phyloP scores from a whole-genome alignment of 37 sponge, comb jelly and placozoan genomes.

The Eunapius fragilis region DNA sequence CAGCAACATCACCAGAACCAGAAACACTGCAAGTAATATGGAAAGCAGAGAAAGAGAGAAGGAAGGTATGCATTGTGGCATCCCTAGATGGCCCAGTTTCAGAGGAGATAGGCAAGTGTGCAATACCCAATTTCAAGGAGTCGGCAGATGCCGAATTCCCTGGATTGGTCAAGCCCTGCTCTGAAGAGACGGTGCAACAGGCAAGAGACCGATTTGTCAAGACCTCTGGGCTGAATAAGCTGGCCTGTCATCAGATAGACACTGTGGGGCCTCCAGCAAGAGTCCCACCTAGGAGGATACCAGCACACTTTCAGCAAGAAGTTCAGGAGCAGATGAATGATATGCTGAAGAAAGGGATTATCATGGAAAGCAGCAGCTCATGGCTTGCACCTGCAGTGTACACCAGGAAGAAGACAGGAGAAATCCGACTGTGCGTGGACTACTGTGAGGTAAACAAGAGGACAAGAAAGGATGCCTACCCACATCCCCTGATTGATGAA shows the following conservation, averaged over 20 bases:
- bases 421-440: constrained; percentile 41
- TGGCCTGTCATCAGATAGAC: constrained; percentile 51
- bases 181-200: neutral
- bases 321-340: constrained; percentile 44
- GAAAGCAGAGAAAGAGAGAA: neutral
- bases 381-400: constrained; percentile 60
- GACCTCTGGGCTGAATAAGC: constrained; percentile 44
- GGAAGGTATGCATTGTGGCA: constrained; percentile 16
- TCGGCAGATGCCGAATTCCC: constrained; percentile 15
- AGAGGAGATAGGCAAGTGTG: constrained; percentile 48
- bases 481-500: constrained; percentile 54
- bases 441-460: constrained; percentile 65
- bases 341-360: constrained; percentile 44
- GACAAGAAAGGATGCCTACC: constrained; percentile 65
- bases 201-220: constrained; percentile 32
- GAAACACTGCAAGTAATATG: neutral
- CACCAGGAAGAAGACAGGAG: constrained; percentile 45
- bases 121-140: constrained; percentile 13
- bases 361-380: constrained; percentile 23
- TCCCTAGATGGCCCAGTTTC: neutral
- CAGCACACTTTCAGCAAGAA: constrained; percentile 60
- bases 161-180: neutral
- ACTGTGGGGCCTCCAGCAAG: constrained; percentile 39
- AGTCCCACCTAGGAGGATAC: constrained; percentile 62
- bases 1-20: neutral